phyloP scores from a whole-genome alignment of 2,888 invertebrate genomes.

The Incurvaria masculella region DNA sequence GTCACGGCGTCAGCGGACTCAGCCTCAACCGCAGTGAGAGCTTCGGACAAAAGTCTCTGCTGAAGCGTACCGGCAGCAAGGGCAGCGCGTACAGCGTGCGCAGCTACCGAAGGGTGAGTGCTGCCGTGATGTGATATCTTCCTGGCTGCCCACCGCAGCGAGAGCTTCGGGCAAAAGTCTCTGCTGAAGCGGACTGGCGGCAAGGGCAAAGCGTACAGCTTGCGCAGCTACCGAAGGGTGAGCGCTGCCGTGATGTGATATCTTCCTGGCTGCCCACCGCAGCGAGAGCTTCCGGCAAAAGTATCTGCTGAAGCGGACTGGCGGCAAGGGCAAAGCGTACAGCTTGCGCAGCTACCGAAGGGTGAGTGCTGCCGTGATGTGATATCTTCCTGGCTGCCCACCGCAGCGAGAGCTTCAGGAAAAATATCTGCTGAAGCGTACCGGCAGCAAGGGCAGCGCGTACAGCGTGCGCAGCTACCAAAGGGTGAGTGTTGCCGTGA shows the following conservation, averaged over 20 bases:
- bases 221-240: slow-evolving; percentile 36
- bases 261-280: no score
- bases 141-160: slow-evolving; percentile 39
- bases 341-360: no score
- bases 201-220: slow-evolving; percentile 48
- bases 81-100: slow-evolving; percentile 48
- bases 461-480: slow-evolving; percentile 40
- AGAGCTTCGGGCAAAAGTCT: slow-evolving; percentile 47
- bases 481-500: no score
- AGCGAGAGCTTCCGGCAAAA: no score
- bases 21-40: slow-evolving; percentile 49
- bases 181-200: slow-evolving; percentile 43
- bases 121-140: no score
- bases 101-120: slow-evolving; percentile 31
- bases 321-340: no score
- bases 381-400: no score
- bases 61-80: slow-evolving; percentile 46
- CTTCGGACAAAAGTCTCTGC: slow-evolving; percentile 41
- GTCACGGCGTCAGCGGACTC: slow-evolving; percentile 50
- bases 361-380: no score
- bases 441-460: slow-evolving; percentile 47
- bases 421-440: slow-evolving; percentile 40
- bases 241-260: no score
- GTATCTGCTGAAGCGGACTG: slow-evolving; percentile 7
- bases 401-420: slow-evolving; percentile 46